Percentiles rank a stretch among this genome's conserved stretches.
Conservation (phyloP, 2,113 vertebrate genomes). For the Gambusia affinis region DNA sequence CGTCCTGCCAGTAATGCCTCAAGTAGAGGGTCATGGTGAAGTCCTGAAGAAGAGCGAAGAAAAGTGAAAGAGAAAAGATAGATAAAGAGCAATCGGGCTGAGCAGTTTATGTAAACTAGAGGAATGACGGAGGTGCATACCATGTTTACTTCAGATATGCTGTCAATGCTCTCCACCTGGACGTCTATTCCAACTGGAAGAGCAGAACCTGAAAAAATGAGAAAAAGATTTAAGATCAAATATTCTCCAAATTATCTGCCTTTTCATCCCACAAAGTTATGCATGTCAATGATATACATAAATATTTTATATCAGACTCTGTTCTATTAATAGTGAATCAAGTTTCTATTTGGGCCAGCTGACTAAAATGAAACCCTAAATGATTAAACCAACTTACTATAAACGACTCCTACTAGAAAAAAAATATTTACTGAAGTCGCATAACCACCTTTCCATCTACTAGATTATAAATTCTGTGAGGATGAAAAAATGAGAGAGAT, state of each 20-base stretch:
- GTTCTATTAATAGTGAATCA: too few relatives aligned
- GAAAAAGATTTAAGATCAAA: slow-evolving; percentile 33
- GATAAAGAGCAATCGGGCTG: not conserved
- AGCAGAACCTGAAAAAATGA: slow-evolving; percentile 81
- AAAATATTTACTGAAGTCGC: too few relatives aligned
- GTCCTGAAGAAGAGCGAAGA: slow-evolving; percentile 79
- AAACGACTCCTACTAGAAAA: too few relatives aligned
- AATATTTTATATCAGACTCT: too few relatives aligned
- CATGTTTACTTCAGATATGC: slow-evolving; percentile 94
- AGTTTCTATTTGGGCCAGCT: too few relatives aligned
- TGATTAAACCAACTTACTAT: too few relatives aligned
- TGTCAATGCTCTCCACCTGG: slow-evolving; percentile 91
- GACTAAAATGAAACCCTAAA: too few relatives aligned
- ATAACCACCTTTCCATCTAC: too few relatives aligned
- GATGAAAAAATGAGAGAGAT: too few relatives aligned
- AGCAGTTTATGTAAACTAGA: not conserved
- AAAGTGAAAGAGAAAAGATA: slow-evolving; percentile 5
- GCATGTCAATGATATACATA: not conserved
- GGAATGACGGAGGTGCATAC: slow-evolving; percentile 68
- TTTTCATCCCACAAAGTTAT: slow-evolving; percentile 30
- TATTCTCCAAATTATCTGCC: slow-evolving; percentile 16
- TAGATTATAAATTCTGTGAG: too few relatives aligned
- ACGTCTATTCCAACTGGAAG: slow-evolving; percentile 90
- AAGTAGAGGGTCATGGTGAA: slow-evolving; percentile 95
- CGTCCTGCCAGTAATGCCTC: slow-evolving; percentile 95